These are phyloP conservation scores for Celastrina argiolus DNA, from an alignment of 2,888 invertebrate genomes.

Conservation along the genomic window DNA sequence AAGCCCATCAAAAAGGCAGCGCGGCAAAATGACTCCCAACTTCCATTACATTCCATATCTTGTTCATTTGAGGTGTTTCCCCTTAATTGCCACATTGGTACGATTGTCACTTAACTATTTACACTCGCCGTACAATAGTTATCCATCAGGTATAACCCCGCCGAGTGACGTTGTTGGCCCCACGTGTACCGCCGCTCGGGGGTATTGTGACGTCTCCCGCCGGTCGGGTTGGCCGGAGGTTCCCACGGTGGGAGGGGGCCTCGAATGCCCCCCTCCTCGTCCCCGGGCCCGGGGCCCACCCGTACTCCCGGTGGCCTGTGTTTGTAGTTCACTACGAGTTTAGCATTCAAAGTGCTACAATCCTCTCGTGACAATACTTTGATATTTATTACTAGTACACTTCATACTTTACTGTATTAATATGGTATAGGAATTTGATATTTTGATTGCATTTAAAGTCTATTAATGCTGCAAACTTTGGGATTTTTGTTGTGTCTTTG, in stretches of 20 bases:
- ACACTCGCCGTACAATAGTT: constrained; percentile 8
- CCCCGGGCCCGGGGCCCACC: neutral
- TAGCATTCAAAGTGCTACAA: constrained; percentile 71
- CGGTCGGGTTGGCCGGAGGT: constrained; percentile 42
- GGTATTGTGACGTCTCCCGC: constrained; percentile 16
- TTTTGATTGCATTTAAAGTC: neutral
- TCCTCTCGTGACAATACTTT: constrained; percentile 67
- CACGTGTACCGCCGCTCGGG: neutral
- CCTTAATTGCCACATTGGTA: neutral
- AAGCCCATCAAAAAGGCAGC: neutral
- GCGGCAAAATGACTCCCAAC: neutral
- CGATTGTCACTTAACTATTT: constrained; percentile 10
- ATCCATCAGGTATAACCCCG: neutral
- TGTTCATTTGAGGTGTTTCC: constrained; percentile 1
- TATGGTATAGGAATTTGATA: neutral
- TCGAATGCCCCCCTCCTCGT: constrained; percentile 26
- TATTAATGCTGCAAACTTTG: too few relatives aligned
- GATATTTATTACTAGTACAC: constrained; percentile 71
- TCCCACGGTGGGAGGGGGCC: constrained; percentile 68
- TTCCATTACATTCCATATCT: neutral
- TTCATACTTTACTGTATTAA: constrained; percentile 42
- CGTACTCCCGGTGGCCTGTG: constrained; percentile 33
- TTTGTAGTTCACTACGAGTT: constrained; percentile 70
- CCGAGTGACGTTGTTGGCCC: neutral
- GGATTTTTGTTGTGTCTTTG: too few relatives aligned